Evolutionary conservation across 2,888 invertebrate species (phyloP).

Genomic region (Leptura quadrifasciata): DNA sequence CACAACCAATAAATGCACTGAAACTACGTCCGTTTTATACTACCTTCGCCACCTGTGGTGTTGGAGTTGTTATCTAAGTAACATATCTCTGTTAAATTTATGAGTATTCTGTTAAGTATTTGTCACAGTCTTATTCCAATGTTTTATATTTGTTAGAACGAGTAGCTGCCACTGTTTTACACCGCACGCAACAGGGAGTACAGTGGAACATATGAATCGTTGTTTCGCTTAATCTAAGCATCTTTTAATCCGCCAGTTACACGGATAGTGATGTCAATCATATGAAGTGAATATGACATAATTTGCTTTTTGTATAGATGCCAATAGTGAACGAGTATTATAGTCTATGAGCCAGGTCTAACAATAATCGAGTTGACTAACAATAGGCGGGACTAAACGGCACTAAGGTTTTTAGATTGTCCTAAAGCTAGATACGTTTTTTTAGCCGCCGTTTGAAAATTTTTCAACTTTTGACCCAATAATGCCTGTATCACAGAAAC

Average conservation of each 20-base stretch:
- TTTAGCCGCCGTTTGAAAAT: no score
- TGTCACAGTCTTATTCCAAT: constrained; percentile 73
- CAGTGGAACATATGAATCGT: constrained; percentile 57
- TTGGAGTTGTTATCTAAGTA: constrained; percentile 66
- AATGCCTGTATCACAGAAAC: no score
- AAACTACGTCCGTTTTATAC: constrained; percentile 39
- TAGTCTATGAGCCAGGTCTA: no score
- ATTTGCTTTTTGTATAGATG: no score
- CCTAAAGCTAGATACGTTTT: no score
- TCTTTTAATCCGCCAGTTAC: neutral
- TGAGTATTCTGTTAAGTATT: constrained; percentile 71
- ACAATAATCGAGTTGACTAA: no score
- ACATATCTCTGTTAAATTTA: constrained; percentile 72
- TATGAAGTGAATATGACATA: no score
- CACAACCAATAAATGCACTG: constrained; percentile 36
- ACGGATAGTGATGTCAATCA: no score
- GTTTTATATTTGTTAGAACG: constrained; percentile 72
- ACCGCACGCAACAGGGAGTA: constrained; percentile 68
- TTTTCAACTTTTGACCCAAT: no score
- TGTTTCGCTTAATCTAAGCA: neutral
- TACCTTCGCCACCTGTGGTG: constrained; percentile 63
- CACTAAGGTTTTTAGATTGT: no score
- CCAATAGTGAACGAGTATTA: no score
- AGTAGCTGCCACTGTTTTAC: constrained; percentile 73
- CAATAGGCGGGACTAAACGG: no score